Evolutionary conservation across 2,888 invertebrate species (phyloP), one percentile per base, ranked within the genome.

Genomic region (Hirtodrosophila alboralis): DNA sequence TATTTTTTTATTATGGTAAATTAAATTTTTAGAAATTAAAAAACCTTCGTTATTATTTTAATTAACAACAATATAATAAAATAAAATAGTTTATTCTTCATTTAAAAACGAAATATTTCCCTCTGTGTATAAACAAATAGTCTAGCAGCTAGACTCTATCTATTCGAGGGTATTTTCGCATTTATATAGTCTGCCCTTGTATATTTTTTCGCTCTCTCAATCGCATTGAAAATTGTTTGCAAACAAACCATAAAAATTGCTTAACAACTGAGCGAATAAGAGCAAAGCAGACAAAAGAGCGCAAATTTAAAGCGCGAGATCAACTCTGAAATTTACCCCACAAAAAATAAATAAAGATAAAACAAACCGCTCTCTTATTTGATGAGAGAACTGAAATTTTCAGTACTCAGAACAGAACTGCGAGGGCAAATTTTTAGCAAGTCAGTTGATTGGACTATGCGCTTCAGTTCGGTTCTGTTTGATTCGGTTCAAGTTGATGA

Each of bases 191-290:
- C 10, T 47, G 36, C 31, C 57, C 23, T 40, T 47, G 30, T 12
- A 5, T 12, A 34, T 23, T 44, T 57, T 21, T 30, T 13, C 14
- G 27, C 8, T 36, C 18, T 21, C 18, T 23, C 14, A 30, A 8
- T 12, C 36, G 30, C 16, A 28, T 27, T 13, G 6, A 31, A 57
- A 31, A 59, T 40, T 74, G 74, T 69, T 71, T 71, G 48, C 69
- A 71, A 69, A 69, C 74, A 71, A 70, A 71, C 52, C 52, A 47
- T 57, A 70, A 59, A 74, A 30, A 28, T 40, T 14, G 18, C 8
- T 12, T 28, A 67, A 69, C 68, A 66, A 40, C 3, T 28, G 41
- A 41, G 53, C 52, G 45, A 12, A 21, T 6, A 18, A 18, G 18
- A 10, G 16, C 27, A 28, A 47, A 72, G 37, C 64, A 44, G 16